Evolutionary conservation across 2,113 vertebrate species (phyloP), one percentile per base, ranked within the genome.

Genomic region (Zootoca vivipara): DNA sequence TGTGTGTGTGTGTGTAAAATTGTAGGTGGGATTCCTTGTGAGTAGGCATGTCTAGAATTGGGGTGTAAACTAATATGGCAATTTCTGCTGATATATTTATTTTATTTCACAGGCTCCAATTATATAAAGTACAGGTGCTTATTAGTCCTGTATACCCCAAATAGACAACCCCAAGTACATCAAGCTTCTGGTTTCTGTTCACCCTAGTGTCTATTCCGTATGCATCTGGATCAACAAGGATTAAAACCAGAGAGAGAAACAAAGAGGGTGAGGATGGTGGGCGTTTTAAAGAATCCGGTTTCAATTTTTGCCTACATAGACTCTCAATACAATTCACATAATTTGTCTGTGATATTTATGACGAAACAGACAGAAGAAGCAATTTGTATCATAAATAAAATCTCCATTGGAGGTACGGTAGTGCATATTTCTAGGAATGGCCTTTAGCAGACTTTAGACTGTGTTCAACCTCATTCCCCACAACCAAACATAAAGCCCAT

Each of bases 381-480:
- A 2, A 24, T 85, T 46, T 80, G 5, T 7, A 85, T 15, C 0
- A 78, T 56, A 64, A 74, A n/a, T 85, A 3, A 18, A 1, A 86
- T 92, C 10, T 52, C 46, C 46, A 52, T 90, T 84, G 46, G 28
- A 67, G 90, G 58, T 75, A 64, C 64, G 90, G 58, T 75, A 64
- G 10, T 12, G 46, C 46, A 82, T 87, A 75, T 3, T 28, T 92
- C 77, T 90, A 85, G 33, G 78, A 93, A 92, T 74, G 56, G 42
- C 69, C 40, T 78, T 52, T 69, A 85, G 40, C 79, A 90, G 69
- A 1, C 30, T 46, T 82, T 58, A 33, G 2, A 85, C 62, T 64
- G 30, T 67, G 18, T 79, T 62, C 90, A 93, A 82, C 82, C 89
- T 69, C 87, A 85, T 87, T 91, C 89, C 93, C 42, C 85, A 73